Evolutionary conservation across 2,797 vertebrate genomes (phyloP), one percentile per base, ranked within the genome.

Genomic region (Myotis planiceps): DNA sequence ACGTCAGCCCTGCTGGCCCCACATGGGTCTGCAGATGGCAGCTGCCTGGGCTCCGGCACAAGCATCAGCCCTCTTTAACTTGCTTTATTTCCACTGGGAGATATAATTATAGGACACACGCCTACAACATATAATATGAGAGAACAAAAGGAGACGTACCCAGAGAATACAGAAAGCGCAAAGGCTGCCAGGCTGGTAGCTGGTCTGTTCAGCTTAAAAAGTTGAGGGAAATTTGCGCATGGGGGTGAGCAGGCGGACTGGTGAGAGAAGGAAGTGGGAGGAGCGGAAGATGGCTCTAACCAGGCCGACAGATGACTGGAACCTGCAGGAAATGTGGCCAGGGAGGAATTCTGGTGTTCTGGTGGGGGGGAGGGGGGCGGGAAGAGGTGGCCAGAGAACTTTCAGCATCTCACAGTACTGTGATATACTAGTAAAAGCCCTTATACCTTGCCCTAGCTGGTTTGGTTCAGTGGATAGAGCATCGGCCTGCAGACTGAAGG

Each of bases 331-430:
- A 75, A 55, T 80, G 81, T 25, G 55, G 72, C 63, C 55, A 69
- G 25, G 55, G 51, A 95, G 78, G 92, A 79, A 95, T 82, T 85
- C 92, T 55, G 78, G 78, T n/a, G n/a, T n/a, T n/a, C n/a, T n/a
- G n/a, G n/a, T n/a, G n/a, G n/a, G n/a, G n/a, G n/a, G n/a, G n/a
- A n/a, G 47, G 32, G 47, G 49, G 47, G 63, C 49, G n/a, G n/a
- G n/a, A n/a, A n/a, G n/a, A 86, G 66, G 76, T 74, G 81, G 66
- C 34, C 79, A 39, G 85, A 78, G 79, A 92, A 69, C 72, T 49
- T 94, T 84, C 68, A 95, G 49, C 72, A 76, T 81, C 87, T 53
- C 86, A 81, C 6, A 76, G 53, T 23, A 37, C 45, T 75, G 7
- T 65, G 53, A 88, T 83, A 71, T 83, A 78, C 58, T 29, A 60